A percentile compares a stretch with the other conserved stretches of the same genome.
phyloP scores from a whole-genome alignment of 2,113 vertebrate genomes.

The Oncorhynchus keta region DNA sequence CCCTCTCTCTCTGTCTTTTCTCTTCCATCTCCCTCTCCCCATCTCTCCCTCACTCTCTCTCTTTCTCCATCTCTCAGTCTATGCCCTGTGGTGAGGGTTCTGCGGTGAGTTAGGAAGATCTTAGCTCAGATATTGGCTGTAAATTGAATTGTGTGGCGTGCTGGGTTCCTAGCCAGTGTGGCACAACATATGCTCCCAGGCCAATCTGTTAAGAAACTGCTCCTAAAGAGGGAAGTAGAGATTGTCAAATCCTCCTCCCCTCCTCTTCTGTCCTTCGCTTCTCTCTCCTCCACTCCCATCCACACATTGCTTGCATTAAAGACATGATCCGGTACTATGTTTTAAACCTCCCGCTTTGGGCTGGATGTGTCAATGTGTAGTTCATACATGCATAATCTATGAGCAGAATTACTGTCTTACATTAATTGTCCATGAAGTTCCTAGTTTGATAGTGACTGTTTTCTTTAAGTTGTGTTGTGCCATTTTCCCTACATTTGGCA shows the following conservation, averaged over 20 bases:
- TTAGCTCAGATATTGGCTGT: conserved; percentile 22
- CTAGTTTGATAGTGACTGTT: no score
- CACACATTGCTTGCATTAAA: conserved; percentile 20
- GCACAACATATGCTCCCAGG: conserved; percentile 25
- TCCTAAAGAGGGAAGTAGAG: conserved; percentile 12
- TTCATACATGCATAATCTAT: no score
- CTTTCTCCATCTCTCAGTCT: not conserved
- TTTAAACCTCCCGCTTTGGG: no score
- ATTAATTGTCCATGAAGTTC: no score
- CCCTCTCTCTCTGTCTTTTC: not conserved
- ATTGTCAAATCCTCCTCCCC: not conserved
- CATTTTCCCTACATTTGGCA: no score
- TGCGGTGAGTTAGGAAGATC: conserved; percentile 17
- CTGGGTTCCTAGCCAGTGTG: conserved; percentile 10
- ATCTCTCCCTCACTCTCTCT: conserved; percentile 24
- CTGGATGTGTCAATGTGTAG: no score
- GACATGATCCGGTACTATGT: no score
- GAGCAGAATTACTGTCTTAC: no score
- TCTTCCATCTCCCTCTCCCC: not conserved
- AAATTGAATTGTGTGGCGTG: conserved; percentile 30
- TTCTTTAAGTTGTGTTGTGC: no score
- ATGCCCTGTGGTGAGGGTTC: not conserved
- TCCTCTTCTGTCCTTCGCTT: conserved; percentile 19
- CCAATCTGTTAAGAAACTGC: conserved; percentile 27
- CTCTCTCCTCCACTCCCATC: conserved; percentile 14